Conservation (phyloP, 2,113 vertebrate species). For the Saguinus imperator region DNA sequence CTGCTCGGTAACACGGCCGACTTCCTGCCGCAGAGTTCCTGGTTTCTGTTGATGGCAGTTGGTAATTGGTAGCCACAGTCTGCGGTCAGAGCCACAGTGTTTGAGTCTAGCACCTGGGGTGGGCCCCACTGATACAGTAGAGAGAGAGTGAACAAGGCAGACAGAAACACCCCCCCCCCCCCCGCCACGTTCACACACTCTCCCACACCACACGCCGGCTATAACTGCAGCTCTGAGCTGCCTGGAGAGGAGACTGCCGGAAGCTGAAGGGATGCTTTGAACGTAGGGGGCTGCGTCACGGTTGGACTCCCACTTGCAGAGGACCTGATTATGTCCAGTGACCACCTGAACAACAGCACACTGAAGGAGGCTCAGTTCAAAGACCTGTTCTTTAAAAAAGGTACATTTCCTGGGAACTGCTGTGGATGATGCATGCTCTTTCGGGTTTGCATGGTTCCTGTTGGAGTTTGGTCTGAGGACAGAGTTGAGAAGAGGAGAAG, state of each 20-base stretch:
- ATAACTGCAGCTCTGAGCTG: slow-evolving; percentile 45
- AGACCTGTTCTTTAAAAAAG: slow-evolving; percentile 85
- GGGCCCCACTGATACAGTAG: slow-evolving; percentile 45
- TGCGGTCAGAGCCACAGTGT: slow-evolving; percentile 50
- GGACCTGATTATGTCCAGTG: slow-evolving; percentile 84
- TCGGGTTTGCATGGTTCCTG: background rate
- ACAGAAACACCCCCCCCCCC: background rate
- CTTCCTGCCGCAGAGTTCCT: slow-evolving; percentile 57
- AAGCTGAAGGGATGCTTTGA: slow-evolving; percentile 72
- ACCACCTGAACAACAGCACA: slow-evolving; percentile 82
- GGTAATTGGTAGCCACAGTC: slow-evolving; percentile 64
- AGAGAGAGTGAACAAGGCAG: background rate
- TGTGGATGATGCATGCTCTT: background rate
- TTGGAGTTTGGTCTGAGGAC: background rate
- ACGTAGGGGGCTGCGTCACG: slow-evolving; percentile 42
- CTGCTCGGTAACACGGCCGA: slow-evolving; percentile 9
- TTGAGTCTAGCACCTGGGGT: slow-evolving; percentile 67
- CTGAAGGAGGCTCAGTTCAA: slow-evolving; percentile 84
- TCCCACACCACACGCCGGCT: background rate
- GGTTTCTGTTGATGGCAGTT: slow-evolving; percentile 59
- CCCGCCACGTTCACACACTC: background rate
- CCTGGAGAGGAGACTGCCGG: background rate
- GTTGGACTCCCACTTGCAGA: slow-evolving; percentile 58
- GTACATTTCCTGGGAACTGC: slow-evolving; percentile 72
- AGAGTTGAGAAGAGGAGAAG: background rate